Percentiles rank a stretch among this genome's conserved stretches.
Evolutionary conservation across 1,140 invertebrate species (phyloP).

Genomic region (Drosophila azteca): DNA sequence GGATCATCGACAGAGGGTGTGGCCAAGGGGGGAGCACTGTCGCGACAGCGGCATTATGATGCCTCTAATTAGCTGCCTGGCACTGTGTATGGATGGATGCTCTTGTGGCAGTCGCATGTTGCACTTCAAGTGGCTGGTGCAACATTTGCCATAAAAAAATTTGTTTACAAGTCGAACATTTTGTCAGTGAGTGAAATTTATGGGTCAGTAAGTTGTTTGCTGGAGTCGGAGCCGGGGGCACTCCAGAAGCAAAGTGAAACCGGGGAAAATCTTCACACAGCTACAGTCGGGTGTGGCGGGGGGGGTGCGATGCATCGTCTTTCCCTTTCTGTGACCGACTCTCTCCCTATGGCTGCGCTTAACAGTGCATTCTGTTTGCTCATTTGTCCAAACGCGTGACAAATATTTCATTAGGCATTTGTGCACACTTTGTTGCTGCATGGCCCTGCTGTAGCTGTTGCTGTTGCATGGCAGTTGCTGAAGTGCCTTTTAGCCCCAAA

Average conservation of each 20-base stretch:
- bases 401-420: conserved; percentile 79
- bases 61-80: conserved; percentile 70
- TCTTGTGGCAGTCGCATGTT: conserved; percentile 36
- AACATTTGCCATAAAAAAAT: conserved; percentile 67
- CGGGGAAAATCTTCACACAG: conserved; percentile 23
- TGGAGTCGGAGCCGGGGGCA: neutral
- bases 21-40: neutral
- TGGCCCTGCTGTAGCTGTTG: conserved; percentile 13
- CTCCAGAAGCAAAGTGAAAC: conserved; percentile 46
- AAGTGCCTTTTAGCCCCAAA: conserved; percentile 53
- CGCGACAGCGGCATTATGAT: conserved; percentile 58
- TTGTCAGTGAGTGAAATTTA: conserved; percentile 67
- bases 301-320: neutral
- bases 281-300: neutral
- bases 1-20: neutral
- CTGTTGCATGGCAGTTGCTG: conserved; percentile 17
- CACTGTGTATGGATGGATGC: conserved; percentile 18
- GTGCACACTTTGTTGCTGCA: conserved; percentile 63
- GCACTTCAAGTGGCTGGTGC: conserved; percentile 48
- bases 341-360: conserved; percentile 19
- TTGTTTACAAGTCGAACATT: conserved; percentile 70
- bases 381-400: conserved; percentile 74
- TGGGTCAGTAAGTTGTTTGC: conserved; percentile 64
- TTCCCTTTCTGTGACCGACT: conserved; percentile 11
- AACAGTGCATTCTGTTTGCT: conserved; percentile 65